Percentiles rank a stretch among this genome's conserved stretches.
phyloP scores from a whole-genome alignment of 2,888 invertebrate species.

The Polymixis flavicincta region DNA sequence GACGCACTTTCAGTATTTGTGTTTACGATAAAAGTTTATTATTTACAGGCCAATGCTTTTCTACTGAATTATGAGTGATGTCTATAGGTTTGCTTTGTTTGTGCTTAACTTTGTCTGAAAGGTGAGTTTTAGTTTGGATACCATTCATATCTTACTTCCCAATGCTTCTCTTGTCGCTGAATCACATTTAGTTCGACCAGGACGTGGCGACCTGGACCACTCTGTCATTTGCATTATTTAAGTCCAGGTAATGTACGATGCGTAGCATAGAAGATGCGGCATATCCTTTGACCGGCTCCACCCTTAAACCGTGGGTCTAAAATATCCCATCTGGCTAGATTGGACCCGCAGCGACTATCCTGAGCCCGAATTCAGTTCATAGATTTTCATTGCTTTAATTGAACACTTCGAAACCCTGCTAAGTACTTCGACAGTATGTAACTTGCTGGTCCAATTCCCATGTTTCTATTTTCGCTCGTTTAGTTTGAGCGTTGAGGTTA shows the following conservation, averaged over 20 bases:
- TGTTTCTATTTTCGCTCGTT: neutral
- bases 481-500: too few species aligned
- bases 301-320: neutral
- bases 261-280: neutral
- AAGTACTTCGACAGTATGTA: neutral
- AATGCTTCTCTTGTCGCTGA: neutral
- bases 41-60: conserved; percentile 7
- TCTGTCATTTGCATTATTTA: neutral
- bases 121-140: neutral
- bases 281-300: neutral
- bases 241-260: neutral
- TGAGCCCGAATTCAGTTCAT: neutral
- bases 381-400: neutral
- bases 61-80: neutral
- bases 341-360: neutral
- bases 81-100: neutral
- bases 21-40: conserved; percentile 17
- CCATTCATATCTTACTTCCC: neutral
- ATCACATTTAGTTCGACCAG: neutral
- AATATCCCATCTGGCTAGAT: too few species aligned
- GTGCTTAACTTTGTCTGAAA: neutral
- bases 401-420: neutral
- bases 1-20: conserved; percentile 37
- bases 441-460: neutral
- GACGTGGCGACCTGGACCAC: neutral